These are phyloP conservation scores for Muscidifurax raptorellus DNA, from an alignment of 1,140 invertebrate species.

Conservation along the genomic window DNA sequence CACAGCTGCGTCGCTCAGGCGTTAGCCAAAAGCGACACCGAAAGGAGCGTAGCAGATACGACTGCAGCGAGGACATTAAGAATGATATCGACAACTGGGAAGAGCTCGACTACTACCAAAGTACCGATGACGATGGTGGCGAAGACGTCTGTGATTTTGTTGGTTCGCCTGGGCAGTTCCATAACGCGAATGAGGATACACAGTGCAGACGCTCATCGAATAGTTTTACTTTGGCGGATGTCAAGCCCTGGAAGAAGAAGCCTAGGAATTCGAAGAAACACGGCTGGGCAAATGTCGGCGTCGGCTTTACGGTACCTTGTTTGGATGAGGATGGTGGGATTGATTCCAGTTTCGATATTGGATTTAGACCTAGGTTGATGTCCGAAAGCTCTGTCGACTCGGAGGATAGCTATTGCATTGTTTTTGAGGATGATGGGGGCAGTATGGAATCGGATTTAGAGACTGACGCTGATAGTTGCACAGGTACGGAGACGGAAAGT, in stretches of 20 bases:
- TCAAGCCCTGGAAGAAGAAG: slow-evolving; percentile 45
- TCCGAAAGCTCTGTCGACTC: slow-evolving; percentile 71
- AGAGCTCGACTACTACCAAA: slow-evolving; percentile 48
- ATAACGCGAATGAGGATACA: not conserved
- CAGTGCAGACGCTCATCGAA: not conserved
- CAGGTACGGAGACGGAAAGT: not conserved
- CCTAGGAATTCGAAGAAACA: slow-evolving; percentile 25
- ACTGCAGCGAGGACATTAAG: slow-evolving; percentile 53
- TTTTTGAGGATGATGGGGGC: slow-evolving; percentile 63
- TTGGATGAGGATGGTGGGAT: slow-evolving; percentile 11
- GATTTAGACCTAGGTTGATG: slow-evolving; percentile 52
- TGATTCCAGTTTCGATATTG: not conserved
- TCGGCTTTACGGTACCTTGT: not conserved
- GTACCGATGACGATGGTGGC: not conserved
- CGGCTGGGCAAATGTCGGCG: not conserved
- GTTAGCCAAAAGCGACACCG: slow-evolving; percentile 64
- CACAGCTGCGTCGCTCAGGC: slow-evolving; percentile 62
- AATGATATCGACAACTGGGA: slow-evolving; percentile 60
- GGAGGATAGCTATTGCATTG: slow-evolving; percentile 70
- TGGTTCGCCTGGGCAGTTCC: no score
- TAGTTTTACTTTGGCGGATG: slow-evolving; percentile 47
- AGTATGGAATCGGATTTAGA: slow-evolving; percentile 52
- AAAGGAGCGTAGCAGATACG: slow-evolving; percentile 58
- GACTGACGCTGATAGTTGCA: slow-evolving; percentile 31
- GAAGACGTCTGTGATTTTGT: slow-evolving; percentile 12